Base-by-base conservation (phyloP, 2,113 vertebrate genomes). In the Boulengeromyrus knoepffleri region DNA sequence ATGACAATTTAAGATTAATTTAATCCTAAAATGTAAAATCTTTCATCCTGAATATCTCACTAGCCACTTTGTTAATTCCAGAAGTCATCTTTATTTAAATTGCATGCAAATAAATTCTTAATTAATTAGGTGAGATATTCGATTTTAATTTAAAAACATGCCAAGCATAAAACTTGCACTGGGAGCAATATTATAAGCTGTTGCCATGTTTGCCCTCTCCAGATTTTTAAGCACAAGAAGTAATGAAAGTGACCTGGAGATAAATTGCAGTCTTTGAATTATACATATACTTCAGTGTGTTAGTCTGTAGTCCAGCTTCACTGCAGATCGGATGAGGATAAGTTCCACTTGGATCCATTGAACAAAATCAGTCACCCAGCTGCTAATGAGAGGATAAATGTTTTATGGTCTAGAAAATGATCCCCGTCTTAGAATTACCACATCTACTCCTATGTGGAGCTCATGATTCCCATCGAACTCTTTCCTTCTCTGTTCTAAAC, bases 331-430 rank as follows among this genome's bases (percentile, higher is more conserved):
- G 45, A 47, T 85, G 83, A n/a, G 21, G 42, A 84, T 36, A 53
- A 46, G 56, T 49, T 90, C n/a, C 45, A 27, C 27, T 74, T 53
- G 45, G 89, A 74, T 85, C 85, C 58, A 88, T 0, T 0, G 24
- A 89, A 90, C 93, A 89, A 94, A 83, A 90, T 77, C 85, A 89
- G 89, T 12, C 87, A 87, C 62, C 92, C 92, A 94, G 96, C 85
- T 94, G 89, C 87, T 88, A 92, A 94, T 92, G 90, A 86, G 89
- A 45, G 90, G 56, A 91, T 96, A 12, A 92, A 95, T 94, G 87
- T 93, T 95, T 94, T 7, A 96, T 95, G 92, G 90, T 62, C 46
- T 3, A 90, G 93, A 92, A 95, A 92, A 90, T 36, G 89, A 94
- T 94, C 93, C 89, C n/a, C 39, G 74, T 85, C 52, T 42, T 77